Base-by-base conservation (phyloP, 2,797 vertebrate genomes). In the Notoglanidium macrostoma region DNA sequence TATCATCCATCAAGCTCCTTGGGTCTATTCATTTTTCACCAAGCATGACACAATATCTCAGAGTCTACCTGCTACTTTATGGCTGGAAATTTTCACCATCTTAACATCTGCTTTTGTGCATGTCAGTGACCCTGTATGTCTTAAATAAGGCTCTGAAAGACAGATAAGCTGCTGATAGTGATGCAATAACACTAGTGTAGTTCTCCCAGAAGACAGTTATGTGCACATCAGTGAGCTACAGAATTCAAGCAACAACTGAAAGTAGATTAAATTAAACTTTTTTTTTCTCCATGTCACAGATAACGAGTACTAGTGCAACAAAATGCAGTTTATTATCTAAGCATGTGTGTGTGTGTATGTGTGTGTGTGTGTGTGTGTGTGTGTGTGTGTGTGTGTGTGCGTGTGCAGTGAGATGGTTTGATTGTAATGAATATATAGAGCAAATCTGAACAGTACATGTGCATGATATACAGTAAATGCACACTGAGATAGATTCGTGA, bases 41-140 rank as follows among this genome's bases (percentile, higher is more conserved):
- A 59, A 59, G 79, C 67, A 70, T 77, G 84, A 86, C 82, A 86
- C 49, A 79, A 57, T 82, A 89, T 85, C 65, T 79, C 68, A 70
- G 49, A 49, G 63, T 63, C 78, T 51, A 73, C 57, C 81, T 73
- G 57, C 68, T 86, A 23, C 68, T 35, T 88, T 68, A 68, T 54
- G 57, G 51, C 54, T 88, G 68, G 67, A 84, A 44, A 46, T 76
- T 78, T 87, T 86, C 67, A 65, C 84, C 59, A 65, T 77, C 73
- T 15, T 86, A 40, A 85, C 67, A 83, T 59, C 46, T 87, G 79
- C n/a, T 51, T 54, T 46, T 79, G 54, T 63, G 44, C 70, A n/a
- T 86, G 23, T n/a, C 32, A 83, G 35, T 74, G 55, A 84, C 85
- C 73, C 83, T 61, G 74, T 23, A 85, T 80, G 32, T 57, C 65